Percentiles rank a stretch among this genome's conserved stretches.
Conservation (phyloP, 2,888 invertebrate species). For the Agrypnus murinus region DNA sequence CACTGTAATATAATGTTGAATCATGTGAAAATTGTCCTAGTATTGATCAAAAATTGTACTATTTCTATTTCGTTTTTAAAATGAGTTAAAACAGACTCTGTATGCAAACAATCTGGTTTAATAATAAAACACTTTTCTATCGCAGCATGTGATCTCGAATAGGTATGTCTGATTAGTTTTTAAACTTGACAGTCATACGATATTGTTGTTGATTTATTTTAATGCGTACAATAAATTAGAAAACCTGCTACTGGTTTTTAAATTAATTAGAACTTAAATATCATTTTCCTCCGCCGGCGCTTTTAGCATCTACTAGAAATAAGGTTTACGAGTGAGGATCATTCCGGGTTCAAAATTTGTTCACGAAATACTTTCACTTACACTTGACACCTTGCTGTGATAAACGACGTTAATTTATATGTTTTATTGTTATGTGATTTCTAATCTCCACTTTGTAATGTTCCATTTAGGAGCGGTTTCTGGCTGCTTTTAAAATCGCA, state of each 20-base stretch:
- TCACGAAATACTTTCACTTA: conserved; percentile 44
- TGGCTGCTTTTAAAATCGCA: conserved; percentile 14
- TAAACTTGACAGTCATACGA: conserved; percentile 1
- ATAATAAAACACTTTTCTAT: background rate
- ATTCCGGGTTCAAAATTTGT: conserved; percentile 41
- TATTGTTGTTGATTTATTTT: conserved; percentile 18
- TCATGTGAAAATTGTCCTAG: no score
- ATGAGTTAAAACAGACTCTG: no score
- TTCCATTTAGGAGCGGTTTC: conserved; percentile 20
- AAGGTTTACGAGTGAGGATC: conserved; percentile 35
- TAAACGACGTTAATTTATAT: conserved; percentile 32
- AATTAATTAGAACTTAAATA: conserved; percentile 33
- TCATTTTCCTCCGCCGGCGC: conserved; percentile 30
- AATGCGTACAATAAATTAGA: conserved; percentile 35
- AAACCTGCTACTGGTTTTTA: conserved; percentile 38
- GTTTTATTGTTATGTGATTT: conserved; percentile 37
- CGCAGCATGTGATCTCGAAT: conserved; percentile 17
- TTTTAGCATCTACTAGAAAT: conserved; percentile 9
- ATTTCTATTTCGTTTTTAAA: no score
- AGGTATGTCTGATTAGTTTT: conserved; percentile 8
- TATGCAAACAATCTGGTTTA: background rate
- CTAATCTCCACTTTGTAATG: conserved; percentile 21
- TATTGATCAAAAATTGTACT: no score
- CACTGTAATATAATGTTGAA: no score
- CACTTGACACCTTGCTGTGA: conserved; percentile 39